These are phyloP conservation scores for Leptonema lineaticorne DNA, from an alignment of 1,140 invertebrate genomes.

Conservation along the genomic window DNA sequence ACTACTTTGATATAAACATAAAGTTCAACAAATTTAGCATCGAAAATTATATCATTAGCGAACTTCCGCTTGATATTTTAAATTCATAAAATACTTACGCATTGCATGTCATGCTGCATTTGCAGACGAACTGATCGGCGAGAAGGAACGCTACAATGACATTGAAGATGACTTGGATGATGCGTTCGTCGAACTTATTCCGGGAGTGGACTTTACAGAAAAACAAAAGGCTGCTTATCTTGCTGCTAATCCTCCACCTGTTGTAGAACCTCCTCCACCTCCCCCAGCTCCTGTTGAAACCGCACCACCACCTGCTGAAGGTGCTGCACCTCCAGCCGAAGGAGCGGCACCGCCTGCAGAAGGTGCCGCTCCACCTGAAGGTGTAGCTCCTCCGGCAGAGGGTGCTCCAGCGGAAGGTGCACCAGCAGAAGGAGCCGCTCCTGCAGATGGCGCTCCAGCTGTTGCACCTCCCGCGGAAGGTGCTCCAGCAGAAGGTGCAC, in stretches of 20 bases:
- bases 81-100: slow-evolving; percentile 13
- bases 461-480: slow-evolving; percentile 43
- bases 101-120: slow-evolving; percentile 45
- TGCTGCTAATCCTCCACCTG: slow-evolving; percentile 42
- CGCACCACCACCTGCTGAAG: slow-evolving; percentile 43
- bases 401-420: slow-evolving; percentile 42
- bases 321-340: slow-evolving; percentile 47
- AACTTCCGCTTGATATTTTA: slow-evolving; percentile 4
- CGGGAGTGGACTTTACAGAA: slow-evolving; percentile 56
- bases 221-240: slow-evolving; percentile 46
- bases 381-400: slow-evolving; percentile 47
- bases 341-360: slow-evolving; percentile 49
- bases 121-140: slow-evolving; percentile 95
- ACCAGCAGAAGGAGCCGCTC: slow-evolving; percentile 44
- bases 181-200: slow-evolving; percentile 94
- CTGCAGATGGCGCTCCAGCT: slow-evolving; percentile 45
- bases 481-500: slow-evolving; percentile 45
- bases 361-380: slow-evolving; percentile 47
- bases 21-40: no score
- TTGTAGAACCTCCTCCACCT: slow-evolving; percentile 44
- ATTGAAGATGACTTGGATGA: slow-evolving; percentile 97
- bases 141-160: slow-evolving; percentile 97
- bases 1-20: no score
- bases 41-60: slow-evolving; percentile 20
- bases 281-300: slow-evolving; percentile 48